phyloP scores from a whole-genome alignment of 2,797 vertebrate species.

The Calcarius lapponicus region DNA sequence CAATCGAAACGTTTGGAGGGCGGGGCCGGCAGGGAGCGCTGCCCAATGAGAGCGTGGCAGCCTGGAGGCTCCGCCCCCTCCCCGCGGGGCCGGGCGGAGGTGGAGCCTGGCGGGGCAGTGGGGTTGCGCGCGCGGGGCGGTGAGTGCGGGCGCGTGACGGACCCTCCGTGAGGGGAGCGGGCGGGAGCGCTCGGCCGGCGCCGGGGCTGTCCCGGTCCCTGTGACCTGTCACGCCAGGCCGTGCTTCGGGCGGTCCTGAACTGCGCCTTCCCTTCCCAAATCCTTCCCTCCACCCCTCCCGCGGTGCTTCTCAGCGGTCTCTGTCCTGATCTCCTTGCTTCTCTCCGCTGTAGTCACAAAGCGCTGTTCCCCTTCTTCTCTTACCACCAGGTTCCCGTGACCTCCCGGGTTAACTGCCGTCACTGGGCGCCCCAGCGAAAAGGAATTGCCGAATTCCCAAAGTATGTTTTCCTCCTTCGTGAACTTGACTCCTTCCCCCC shows the following conservation, averaged over 20 bases:
- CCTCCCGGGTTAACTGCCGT: background rate
- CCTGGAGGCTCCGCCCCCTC: rapidly evolving
- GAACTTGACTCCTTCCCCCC: background rate
- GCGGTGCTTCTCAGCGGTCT: background rate
- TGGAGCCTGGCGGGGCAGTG: background rate
- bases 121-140: background rate
- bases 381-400: rapidly evolving
- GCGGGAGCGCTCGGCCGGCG: background rate
- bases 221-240: background rate
- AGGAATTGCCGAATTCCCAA: rapidly evolving
- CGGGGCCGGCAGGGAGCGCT: rapidly evolving
- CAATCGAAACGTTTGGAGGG: rapidly evolving
- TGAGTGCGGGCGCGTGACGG: background rate
- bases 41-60: rapidly evolving
- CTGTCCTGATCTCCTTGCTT: background rate
- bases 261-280: background rate
- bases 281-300: background rate
- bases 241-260: rapidly evolving
- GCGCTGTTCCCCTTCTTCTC: background rate
- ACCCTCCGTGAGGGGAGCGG: background rate
- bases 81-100: too few species aligned
- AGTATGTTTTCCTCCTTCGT: background rate
- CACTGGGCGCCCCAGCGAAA: background rate
- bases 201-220: background rate
- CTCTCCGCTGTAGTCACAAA: background rate